These are phyloP conservation scores for Agrochola macilenta DNA, from an alignment of 2,888 invertebrate genomes.

Conservation along the genomic window DNA sequence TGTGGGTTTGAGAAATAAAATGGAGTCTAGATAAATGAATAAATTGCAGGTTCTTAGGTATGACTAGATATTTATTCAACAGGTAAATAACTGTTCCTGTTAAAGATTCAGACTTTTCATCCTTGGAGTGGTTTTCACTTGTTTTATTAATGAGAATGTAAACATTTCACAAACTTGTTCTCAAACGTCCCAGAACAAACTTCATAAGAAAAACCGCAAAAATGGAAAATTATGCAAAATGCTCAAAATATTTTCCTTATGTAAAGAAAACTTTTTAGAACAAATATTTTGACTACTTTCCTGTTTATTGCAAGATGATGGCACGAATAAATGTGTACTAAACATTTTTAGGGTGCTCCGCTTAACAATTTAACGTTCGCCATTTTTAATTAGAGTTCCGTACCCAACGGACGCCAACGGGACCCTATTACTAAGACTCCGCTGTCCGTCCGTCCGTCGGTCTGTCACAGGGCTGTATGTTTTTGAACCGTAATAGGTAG, in stretches of 20 bases:
- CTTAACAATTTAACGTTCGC: constrained; percentile 19
- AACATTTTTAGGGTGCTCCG: constrained; percentile 16
- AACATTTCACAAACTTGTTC: constrained; percentile 35
- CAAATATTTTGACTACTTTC: constrained; percentile 54
- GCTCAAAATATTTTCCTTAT: constrained; percentile 34
- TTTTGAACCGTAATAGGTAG: background rate
- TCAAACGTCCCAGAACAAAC: constrained; percentile 36
- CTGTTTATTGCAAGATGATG: constrained; percentile 41
- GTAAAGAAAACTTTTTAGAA: constrained; percentile 47
- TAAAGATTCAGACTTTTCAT: background rate
- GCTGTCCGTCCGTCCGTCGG: background rate
- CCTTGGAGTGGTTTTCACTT: constrained; percentile 12
- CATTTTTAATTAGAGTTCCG: constrained; percentile 35
- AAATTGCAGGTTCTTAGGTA: background rate
- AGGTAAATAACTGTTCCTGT: background rate
- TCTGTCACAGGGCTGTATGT: background rate
- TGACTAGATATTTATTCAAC: background rate
- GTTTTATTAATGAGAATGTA: constrained; percentile 46
- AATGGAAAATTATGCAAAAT: constrained; percentile 53
- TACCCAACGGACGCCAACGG: background rate
- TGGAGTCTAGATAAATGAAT: background rate
- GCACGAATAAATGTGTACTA: constrained; percentile 45
- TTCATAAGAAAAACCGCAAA: constrained; percentile 49
- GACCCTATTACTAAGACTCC: background rate
- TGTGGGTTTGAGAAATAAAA: constrained; percentile 13